A percentile compares a stretch with the other conserved stretches of the same genome.
Evolutionary conservation across 2,797 vertebrate species (phyloP).

Genomic region (Myiotriccus ornatus): DNA sequence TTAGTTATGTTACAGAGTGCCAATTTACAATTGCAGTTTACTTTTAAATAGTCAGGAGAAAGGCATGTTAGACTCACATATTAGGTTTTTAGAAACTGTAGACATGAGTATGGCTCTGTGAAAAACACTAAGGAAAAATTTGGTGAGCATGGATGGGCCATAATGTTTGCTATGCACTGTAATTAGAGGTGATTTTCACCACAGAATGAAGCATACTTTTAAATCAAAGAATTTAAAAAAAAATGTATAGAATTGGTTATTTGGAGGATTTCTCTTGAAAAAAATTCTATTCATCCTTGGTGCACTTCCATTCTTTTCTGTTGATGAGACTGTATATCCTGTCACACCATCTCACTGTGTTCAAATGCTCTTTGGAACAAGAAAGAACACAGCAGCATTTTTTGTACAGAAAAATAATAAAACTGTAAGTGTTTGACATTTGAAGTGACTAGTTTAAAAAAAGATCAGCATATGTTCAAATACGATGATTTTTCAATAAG

Average conservation of each 20-base stretch:
- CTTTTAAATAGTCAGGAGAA: not conserved
- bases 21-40: not conserved
- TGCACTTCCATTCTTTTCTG: not conserved
- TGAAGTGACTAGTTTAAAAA: not conserved
- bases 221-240: not conserved
- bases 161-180: not conserved
- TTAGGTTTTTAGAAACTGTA: not conserved
- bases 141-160: not conserved
- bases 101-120: not conserved
- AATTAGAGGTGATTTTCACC: not conserved
- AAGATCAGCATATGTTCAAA: not conserved
- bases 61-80: not conserved
- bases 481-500: not conserved
- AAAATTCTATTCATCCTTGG: not conserved
- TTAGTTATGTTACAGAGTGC: fast-evolving
- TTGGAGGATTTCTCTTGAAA: not conserved
- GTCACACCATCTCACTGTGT: not conserved
- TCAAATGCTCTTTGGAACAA: not conserved
- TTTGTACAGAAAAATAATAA: not conserved
- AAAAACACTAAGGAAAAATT: not conserved
- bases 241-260: not conserved
- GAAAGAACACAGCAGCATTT: not conserved
- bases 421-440: not conserved
- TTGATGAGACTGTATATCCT: not conserved
- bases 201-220: not conserved